A percentile compares a stretch with the other conserved stretches of the same genome.
phyloP scores from a whole-genome alignment of 2,888 invertebrate species.

The Zaprionus obscuricornis region DNA sequence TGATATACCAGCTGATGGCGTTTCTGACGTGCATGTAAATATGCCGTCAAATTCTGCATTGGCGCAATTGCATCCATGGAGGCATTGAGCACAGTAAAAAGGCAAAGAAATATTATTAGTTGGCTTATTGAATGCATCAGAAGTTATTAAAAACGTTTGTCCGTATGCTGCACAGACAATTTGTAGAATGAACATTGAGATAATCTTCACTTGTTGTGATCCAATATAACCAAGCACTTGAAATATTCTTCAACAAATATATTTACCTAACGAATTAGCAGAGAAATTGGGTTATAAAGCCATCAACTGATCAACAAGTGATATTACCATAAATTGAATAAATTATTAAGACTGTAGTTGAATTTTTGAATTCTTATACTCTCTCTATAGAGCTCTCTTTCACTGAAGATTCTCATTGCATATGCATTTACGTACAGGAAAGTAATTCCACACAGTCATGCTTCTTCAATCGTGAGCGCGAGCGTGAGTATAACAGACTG shows the following conservation, averaged over 20 bases:
- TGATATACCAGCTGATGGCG: slow-evolving; percentile 50
- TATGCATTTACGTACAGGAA: too few species aligned
- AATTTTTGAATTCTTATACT: neutral
- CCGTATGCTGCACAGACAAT: slow-evolving; percentile 4
- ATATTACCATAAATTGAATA: too few species aligned
- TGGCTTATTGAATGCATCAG: slow-evolving; percentile 21
- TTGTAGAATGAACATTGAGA: slow-evolving; percentile 14
- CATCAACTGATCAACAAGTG: slow-evolving; percentile 15
- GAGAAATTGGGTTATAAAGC: slow-evolving; percentile 51
- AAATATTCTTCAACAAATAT: slow-evolving; percentile 5
- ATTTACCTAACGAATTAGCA: slow-evolving; percentile 43
- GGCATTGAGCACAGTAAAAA: slow-evolving; percentile 27
- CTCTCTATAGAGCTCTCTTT: too few species aligned
- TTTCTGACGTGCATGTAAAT: slow-evolving; percentile 52
- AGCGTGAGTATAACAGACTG: too few species aligned
- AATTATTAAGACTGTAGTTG: neutral
- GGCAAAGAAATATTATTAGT: slow-evolving; percentile 9
- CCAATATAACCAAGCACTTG: slow-evolving; percentile 1
- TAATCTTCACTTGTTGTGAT: neutral
- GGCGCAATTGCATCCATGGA: slow-evolving; percentile 31
- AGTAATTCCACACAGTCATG: too few species aligned
- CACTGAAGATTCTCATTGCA: too few species aligned
- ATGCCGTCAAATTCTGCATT: slow-evolving; percentile 51
- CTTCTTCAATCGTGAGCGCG: too few species aligned
- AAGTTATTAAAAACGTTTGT: neutral